Conservation (phyloP, 2,113 vertebrate species). For the Lynx canadensis region DNA sequence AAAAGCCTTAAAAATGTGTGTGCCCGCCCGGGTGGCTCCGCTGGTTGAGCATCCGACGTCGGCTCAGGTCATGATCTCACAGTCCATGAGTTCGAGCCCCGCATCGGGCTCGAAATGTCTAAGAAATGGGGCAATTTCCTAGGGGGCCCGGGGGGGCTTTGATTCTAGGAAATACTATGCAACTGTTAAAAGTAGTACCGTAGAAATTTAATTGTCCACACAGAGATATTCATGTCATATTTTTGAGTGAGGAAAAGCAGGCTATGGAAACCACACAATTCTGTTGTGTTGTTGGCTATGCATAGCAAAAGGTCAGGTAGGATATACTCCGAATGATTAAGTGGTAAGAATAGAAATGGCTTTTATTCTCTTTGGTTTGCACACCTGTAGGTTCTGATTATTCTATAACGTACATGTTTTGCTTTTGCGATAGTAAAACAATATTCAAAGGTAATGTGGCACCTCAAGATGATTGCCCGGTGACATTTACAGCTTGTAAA, state of each 20-base stretch:
- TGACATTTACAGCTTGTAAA: constrained; percentile 41
- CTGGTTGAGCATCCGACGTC: neutral
- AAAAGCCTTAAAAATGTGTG: neutral
- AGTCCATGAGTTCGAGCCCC: neutral
- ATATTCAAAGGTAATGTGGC: neutral
- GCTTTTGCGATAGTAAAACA: neutral
- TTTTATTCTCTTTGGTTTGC: neutral
- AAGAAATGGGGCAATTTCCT: neutral
- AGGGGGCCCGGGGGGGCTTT: neutral
- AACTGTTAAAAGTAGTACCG: neutral
- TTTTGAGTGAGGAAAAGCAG: neutral
- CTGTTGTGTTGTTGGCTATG: neutral
- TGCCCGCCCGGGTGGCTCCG: neutral
- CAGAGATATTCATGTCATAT: neutral
- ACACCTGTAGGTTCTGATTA: neutral
- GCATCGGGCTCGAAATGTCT: neutral
- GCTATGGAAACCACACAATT: neutral
- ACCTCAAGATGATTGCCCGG: neutral
- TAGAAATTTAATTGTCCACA: neutral
- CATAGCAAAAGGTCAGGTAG: neutral
- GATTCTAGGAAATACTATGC: neutral
- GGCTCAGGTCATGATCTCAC: neutral
- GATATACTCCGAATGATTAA: neutral
- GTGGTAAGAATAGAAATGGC: neutral
- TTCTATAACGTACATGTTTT: neutral